Conservation (phyloP, 35 echinoderm and acorn worm genomes). For the Apostichopus japonicus region DNA sequence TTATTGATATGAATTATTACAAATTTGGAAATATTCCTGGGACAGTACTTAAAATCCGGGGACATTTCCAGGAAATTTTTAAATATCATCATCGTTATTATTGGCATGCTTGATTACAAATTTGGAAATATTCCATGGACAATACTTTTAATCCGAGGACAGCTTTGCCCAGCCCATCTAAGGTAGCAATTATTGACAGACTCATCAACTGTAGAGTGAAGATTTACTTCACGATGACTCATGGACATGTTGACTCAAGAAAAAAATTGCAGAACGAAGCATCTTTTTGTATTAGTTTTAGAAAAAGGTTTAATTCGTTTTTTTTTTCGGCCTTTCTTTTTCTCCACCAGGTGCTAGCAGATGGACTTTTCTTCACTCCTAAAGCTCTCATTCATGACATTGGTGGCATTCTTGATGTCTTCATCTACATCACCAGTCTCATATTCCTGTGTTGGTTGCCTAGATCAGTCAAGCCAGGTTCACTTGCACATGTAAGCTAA, state of each 20-base stretch:
- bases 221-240: background rate
- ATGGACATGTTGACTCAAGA: background rate
- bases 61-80: too few relatives aligned
- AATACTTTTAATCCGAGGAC: too few relatives aligned
- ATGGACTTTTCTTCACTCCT: constrained; percentile 97
- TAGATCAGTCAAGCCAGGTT: constrained; percentile 55
- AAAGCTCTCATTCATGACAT: constrained; percentile 95
- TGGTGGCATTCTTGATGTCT: constrained; percentile 88
- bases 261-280: background rate
- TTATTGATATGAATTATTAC: too few relatives aligned
- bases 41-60: too few relatives aligned
- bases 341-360: constrained; percentile 76
- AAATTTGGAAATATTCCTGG: too few relatives aligned
- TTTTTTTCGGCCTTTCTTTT: background rate
- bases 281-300: background rate
- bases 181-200: too few relatives aligned
- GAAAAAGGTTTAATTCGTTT: too few relatives aligned
- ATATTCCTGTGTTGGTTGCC: constrained; percentile 93
- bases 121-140: too few relatives aligned
- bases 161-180: too few relatives aligned
- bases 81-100: too few relatives aligned
- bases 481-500: constrained; percentile 83
- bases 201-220: background rate
- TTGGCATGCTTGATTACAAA: too few relatives aligned
- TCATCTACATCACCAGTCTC: constrained; percentile 88